Base-by-base conservation (phyloP, 2,888 invertebrate species). In the Orchesella flavescens region DNA sequence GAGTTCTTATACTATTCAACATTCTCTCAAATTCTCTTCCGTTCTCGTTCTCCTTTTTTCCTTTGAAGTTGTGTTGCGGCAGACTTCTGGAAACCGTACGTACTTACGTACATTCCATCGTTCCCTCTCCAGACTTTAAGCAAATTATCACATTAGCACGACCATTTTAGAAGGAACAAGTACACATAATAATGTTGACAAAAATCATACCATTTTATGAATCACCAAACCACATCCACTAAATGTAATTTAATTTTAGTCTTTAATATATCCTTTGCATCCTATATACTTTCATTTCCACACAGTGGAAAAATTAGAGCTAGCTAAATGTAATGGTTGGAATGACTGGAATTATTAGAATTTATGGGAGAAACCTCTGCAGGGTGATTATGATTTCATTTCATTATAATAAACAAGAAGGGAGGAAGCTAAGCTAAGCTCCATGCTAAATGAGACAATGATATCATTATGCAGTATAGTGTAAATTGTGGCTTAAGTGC, bases 371-470 rank as follows among this genome's bases (percentile, higher is more conserved):
- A 66, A 73, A 73, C 53, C 66, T 65, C 80, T 53, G 17, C 49
- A 43, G 57, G 4, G 19, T 73, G 80, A 80, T 80, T 80, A 80
- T 80, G 12, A 49, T 34, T 34, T 49, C 80, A 80, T 80, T 80
- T 80, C 80, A 80, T 80, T 80, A 73, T 73, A 80, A 80, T 80
- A 80, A 80, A 80, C 73, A 66, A 73, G 73, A 80, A 73, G 73
- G 73, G 73, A 65, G 80, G 80, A 13, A 24, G 59, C 43, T 34
- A 34, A 4, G 34, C 34, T 7, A 34, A 4, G 34, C 34, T 34
- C 34, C 34, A 34, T 34, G 34, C 34, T 34, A 34, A 34, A 44
- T 53, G 21, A 71, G 34, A 57, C 53, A 34, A 55, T 55, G 55
- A 34, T 34, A 34, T n/a, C n/a, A n/a, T 34, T 34, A 34, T 55